Base-by-base conservation (phyloP, 1,140 invertebrate species). In the Dendroctonus valens region DNA sequence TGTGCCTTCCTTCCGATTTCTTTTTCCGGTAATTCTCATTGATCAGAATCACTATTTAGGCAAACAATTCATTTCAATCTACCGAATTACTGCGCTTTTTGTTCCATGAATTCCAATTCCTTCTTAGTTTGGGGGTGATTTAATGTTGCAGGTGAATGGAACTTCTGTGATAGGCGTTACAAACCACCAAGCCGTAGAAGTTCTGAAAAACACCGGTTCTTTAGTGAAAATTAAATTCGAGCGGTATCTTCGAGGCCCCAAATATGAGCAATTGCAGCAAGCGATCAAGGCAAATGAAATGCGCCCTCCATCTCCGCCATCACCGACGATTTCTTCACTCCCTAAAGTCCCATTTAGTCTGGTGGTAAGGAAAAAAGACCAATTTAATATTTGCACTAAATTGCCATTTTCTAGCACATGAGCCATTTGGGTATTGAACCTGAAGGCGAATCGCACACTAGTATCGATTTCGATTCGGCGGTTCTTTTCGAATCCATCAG, bases 121-220 rank as follows among this genome's bases (percentile, higher is more conserved):
- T 26, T 26, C 26, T 26, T 26, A 26, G 9, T 46, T 14, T 46
- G 12, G 12, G 12, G 44, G 12, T 46, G 44, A 46, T 14, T 55
- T 39, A 7, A 38, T 55, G 6, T 42, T 52, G 41, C 73, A 85
- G 83, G 89, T 97, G 48, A 92, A 96, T 79, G 91, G 90, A 5
- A 86, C 87, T 68, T 89, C 90, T 6, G 82, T 96, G 11, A 85
- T 92, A 72, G 93, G 93, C 11, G 93, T 90, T 74, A 93, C 90
- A 37, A 97, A 97, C 79, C 92, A 95, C 74, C 87, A 94, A 74
- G 93, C 94, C 0, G 94, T 97, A 3, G 92, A 96, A 75, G 86
- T 94, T 42, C 78, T 89, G 7, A 78, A 91, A 15, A 90, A 89
- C 67, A 94, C 94, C 0, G 92, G 92, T 1, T 87, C 89, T 67